These are phyloP conservation scores for Streptopelia turtur DNA, from an alignment of 2,797 vertebrate species.

Conservation along the genomic window DNA sequence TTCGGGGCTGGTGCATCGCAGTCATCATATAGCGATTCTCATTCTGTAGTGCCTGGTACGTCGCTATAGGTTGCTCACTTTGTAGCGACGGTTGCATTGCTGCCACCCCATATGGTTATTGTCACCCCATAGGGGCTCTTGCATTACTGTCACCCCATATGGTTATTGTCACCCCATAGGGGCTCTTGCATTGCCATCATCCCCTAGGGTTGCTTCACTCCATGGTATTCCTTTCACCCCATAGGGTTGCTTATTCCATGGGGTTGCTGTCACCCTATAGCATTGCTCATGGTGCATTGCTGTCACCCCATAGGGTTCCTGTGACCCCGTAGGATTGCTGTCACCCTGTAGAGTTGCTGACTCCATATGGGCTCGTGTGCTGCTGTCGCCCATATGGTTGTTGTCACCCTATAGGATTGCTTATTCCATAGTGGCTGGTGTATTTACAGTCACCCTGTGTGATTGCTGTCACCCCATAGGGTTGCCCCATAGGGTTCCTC, in stretches of 20 bases:
- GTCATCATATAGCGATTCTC: not conserved
- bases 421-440: not conserved
- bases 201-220: no score
- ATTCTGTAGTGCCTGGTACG: not conserved
- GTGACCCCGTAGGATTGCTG: no score
- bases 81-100: not conserved
- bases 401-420: no score
- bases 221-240: not conserved
- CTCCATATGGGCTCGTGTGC: no score
- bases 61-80: not conserved
- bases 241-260: no score
- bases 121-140: not conserved
- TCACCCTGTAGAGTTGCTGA: no score
- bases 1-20: not conserved
- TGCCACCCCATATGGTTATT: not conserved
- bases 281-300: no score
- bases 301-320: no score
- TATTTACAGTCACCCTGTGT: rapidly evolving
- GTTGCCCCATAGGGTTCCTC: rapidly evolving
- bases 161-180: no score
- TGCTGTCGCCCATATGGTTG: not conserved
- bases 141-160: not conserved
- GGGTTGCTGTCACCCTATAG: no score
- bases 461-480: rapidly evolving
- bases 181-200: no score